These are phyloP conservation scores for Adelosebastes latens DNA, from an alignment of 2,797 vertebrate genomes.

Conservation along the genomic window DNA sequence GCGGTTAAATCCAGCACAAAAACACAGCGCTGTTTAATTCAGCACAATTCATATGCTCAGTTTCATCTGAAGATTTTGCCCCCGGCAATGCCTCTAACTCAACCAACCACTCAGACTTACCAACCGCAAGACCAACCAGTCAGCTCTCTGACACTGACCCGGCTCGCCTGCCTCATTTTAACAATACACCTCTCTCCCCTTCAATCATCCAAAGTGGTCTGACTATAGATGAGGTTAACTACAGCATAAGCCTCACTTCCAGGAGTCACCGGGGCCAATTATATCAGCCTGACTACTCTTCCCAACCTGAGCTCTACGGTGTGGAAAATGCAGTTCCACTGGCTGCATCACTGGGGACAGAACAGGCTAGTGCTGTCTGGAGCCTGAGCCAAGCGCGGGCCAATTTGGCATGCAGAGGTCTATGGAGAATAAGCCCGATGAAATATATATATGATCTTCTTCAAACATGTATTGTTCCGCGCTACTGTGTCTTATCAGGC, in stretches of 20 bases:
- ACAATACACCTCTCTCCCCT: constrained; percentile 74
- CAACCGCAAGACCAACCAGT: constrained; percentile 62
- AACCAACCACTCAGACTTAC: constrained; percentile 63
- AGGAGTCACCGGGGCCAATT: constrained; percentile 85
- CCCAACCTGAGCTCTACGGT: constrained; percentile 81
- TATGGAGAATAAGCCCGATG: constrained; percentile 83
- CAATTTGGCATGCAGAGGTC: constrained; percentile 85
- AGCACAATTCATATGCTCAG: constrained; percentile 81
- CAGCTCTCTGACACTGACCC: constrained; percentile 69
- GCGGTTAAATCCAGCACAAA: constrained; percentile 68
- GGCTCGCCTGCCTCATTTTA: constrained; percentile 61
- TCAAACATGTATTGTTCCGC: constrained; percentile 85
- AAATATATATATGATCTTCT: constrained; percentile 88
- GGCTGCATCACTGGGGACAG: constrained; percentile 83
- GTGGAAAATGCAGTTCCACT: constrained; percentile 85
- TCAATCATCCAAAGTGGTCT: constrained; percentile 78
- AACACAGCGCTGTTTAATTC: constrained; percentile 73
- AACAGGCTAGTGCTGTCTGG: constrained; percentile 78
- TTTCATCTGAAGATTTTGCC: constrained; percentile 80
- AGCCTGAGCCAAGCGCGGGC: constrained; percentile 68
- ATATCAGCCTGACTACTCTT: constrained; percentile 82
- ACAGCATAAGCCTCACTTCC: constrained; percentile 79
- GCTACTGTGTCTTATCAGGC: constrained; percentile 80
- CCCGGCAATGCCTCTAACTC: constrained; percentile 73
- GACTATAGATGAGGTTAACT: constrained; percentile 84